These are phyloP conservation scores for Camponotus pennsylvanicus DNA, from an alignment of 1,140 invertebrate species.

Conservation along the genomic window DNA sequence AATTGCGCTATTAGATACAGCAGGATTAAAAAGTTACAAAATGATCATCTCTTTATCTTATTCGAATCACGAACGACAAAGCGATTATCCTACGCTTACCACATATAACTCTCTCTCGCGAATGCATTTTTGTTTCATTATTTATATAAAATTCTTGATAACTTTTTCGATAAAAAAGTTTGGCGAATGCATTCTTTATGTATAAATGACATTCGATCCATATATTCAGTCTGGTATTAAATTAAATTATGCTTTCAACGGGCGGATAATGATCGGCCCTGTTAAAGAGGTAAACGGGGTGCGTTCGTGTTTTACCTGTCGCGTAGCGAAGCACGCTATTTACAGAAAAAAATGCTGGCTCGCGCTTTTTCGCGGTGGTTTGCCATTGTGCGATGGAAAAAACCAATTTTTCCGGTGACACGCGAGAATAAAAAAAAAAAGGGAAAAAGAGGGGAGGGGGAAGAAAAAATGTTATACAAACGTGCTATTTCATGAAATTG, in stretches of 20 bases:
- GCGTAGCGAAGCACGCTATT: conserved; percentile 68
- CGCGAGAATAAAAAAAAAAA: conserved; percentile 55
- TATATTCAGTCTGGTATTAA: not conserved
- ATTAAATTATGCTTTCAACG: conserved; percentile 31
- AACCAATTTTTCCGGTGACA: conserved; percentile 74
- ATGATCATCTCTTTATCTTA: not conserved
- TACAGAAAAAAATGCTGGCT: conserved; percentile 51
- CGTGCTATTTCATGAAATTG: conserved; percentile 71
- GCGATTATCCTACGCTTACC: not conserved
- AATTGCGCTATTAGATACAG: conserved; percentile 66
- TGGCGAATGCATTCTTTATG: not conserved
- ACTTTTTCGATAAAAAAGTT: not conserved
- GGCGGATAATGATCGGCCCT: conserved; percentile 3
- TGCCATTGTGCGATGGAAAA: conserved; percentile 70
- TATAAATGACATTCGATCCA: not conserved
- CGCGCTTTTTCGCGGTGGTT: conserved; percentile 70
- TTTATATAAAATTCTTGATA: not conserved
- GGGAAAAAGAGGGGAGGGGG: conserved; percentile 20
- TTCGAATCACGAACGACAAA: conserved; percentile 15
- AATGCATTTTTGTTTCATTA: not conserved
- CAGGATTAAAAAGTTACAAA: conserved; percentile 2
- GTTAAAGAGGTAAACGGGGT: conserved; percentile 48
- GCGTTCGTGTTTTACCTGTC: conserved; percentile 56
- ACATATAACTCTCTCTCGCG: not conserved
- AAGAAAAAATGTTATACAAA: conserved; percentile 45